Evolutionary conservation across 2,888 invertebrate species (phyloP), one percentile per base, ranked within the genome.

Genomic region (Caenorhabditis sulstoni): DNA sequence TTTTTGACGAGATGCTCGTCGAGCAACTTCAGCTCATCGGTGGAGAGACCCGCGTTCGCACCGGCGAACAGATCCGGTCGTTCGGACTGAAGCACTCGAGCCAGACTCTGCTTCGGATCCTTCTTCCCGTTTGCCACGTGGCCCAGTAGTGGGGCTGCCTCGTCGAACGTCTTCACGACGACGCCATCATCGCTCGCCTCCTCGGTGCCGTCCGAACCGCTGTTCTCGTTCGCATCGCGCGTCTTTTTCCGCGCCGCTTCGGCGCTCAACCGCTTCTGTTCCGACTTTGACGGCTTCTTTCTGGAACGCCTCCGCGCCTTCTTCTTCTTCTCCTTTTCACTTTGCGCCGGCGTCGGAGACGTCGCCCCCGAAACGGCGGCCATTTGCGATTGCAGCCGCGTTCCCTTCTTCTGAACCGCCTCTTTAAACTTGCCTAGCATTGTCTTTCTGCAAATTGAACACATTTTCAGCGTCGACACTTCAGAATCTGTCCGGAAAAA

Each of bases 21-120:
- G n/a, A 55, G 14, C 7, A 55, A 1, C 9, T 11, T 1, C 0
- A 20, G 7, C n/a, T 35, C 55, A 1, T 55, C 55, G 2, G 37
- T 3, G 1, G 29, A 18, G 18, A 55, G n/a, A 1, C n/a, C 55
- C 7, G 1, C 35, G 1, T 1, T 18, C 5, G 11, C 0, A 14
- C 29, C 29, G 14, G 55, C 37, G 16, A 39, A 37, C 9, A 55
- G 37, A n/a, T 55, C 55, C 14, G 55, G 55, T 7, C 55, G 55
- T 18, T 55, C 55, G 18, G 37, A 37, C 16, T 18, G 1, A 1
- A 55, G 11, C n/a, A 55, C 18, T 11, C 18, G 37, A 3, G n/a
- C 14, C 1, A 16, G n/a, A 11, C 3, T 16, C 9, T 1, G 16
- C 8, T 35, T 37, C 18, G 55, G 55, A 18, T 55, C 39, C 11